phyloP scores from a whole-genome alignment of 92 coral and sea anemone species.

The Actinostola sp. region DNA sequence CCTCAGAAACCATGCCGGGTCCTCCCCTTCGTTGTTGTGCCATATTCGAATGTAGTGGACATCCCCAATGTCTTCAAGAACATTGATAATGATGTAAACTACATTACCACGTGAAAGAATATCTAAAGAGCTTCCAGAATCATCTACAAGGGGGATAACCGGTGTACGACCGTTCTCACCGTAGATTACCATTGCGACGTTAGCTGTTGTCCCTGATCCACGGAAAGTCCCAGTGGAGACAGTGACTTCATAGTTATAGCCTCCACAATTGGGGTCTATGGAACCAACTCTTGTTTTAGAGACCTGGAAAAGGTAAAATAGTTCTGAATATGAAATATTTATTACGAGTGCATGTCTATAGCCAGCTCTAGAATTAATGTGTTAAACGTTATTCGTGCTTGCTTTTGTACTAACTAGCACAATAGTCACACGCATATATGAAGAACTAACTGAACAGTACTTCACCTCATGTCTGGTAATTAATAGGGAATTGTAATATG shows the following conservation, averaged over 20 bases:
- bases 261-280: conserved; percentile 21
- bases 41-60: conserved; percentile 70
- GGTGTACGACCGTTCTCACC: conserved; percentile 73
- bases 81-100: conserved; percentile 50
- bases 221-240: conserved; percentile 80
- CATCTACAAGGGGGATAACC: conserved; percentile 59
- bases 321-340: too few relatives aligned
- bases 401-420: too few relatives aligned
- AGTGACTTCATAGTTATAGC: conserved; percentile 68
- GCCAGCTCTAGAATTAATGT: too few relatives aligned
- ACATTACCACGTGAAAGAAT: conserved; percentile 71
- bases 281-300: conserved; percentile 30
- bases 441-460: too few relatives aligned
- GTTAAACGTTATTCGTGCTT: too few relatives aligned
- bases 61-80: conserved; percentile 64
- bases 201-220: conserved; percentile 85
- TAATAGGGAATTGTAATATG: too few relatives aligned
- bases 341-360: too few relatives aligned
- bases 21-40: conserved; percentile 85
- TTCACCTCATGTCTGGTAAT: too few relatives aligned
- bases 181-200: conserved; percentile 61
- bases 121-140: conserved; percentile 28
- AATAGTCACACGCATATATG: too few relatives aligned
- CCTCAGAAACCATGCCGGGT: conserved; percentile 80
- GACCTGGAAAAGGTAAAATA: not conserved